Evolutionary conservation across 1,140 invertebrate species (phyloP), one percentile per base, ranked within the genome.

Genomic region (Drosophila sucinea): DNA sequence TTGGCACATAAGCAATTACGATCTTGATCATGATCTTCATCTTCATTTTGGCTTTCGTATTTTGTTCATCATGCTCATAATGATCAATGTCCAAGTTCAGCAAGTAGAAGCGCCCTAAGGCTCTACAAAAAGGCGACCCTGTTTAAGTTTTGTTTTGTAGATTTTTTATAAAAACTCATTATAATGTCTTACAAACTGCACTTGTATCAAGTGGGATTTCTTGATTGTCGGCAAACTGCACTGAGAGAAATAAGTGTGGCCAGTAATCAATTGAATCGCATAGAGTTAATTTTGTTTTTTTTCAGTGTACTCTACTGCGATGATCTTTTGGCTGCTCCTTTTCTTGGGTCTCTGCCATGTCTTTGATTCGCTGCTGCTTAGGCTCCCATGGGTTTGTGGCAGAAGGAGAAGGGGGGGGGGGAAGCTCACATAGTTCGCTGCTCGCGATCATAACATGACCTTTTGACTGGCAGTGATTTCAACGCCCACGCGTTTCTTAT

Each of bases 111-210:
- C 82, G 86, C 82, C 86, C 87, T 82, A 74, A 78, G 86, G 81
- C 81, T 69, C 58, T 58, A 41, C 44, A 47, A 17, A 17, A 27
- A 35, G 47, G 67, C 82, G 81, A 86, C 83, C 87, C 79, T 90
- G 87, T 90, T 90, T 90, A 86, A 90, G 77, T 78, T 40, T 51
- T 57, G 55, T 57, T 57, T 57, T 33, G 29, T 32, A 33, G 29
- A 33, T 57, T 57, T 57, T 76, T 90, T 90, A 90, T 90, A 90
- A 90, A 90, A 90, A 90, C 87, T 90, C 87, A 90, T 90, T 90
- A 90, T 90, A 90, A 83, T 90, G 87, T 90, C 82, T 90, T 90
- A 83, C 86, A 84, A 81, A 85, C 79, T 90, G 81, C 85, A 89
- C 85, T 89, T 90, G 81, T 90, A 90, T 89, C 85, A 89, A 89